These are phyloP conservation scores for Lithobates sylvaticus DNA, from an alignment of 2,797 vertebrate genomes.

Conservation along the genomic window DNA sequence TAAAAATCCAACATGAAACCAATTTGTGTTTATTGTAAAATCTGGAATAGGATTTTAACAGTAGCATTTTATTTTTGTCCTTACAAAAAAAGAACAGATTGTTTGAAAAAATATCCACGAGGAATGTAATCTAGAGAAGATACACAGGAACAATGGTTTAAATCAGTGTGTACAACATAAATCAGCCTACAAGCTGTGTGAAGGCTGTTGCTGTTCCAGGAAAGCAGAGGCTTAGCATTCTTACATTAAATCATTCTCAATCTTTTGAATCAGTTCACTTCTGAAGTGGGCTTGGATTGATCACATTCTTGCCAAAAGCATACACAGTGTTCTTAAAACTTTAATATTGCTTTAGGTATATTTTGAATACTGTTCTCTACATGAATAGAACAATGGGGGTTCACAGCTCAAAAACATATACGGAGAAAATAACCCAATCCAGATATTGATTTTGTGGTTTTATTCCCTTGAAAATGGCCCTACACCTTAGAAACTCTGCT, in stretches of 20 bases:
- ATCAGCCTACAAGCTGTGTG: slow-evolving; percentile 19
- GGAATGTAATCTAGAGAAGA: slow-evolving; percentile 46
- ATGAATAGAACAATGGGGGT: too few species aligned
- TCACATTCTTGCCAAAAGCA: background rate
- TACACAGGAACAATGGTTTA: slow-evolving; percentile 37
- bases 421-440: too few species aligned
- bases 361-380: too few species aligned
- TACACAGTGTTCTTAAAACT: too few species aligned
- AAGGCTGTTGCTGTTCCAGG: slow-evolving; percentile 2
- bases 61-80: slow-evolving; percentile 45
- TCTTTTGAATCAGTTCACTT: slow-evolving; percentile 1
- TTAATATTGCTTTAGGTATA: too few species aligned
- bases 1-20: slow-evolving; percentile 55
- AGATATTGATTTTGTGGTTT: too few species aligned
- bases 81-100: slow-evolving; percentile 58
- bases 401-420: too few species aligned
- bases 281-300: background rate
- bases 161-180: slow-evolving; percentile 44
- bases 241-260: slow-evolving; percentile 14
- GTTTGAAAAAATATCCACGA: slow-evolving; percentile 49
- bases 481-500: too few species aligned
- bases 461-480: too few species aligned
- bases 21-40: slow-evolving; percentile 61
- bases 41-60: slow-evolving; percentile 49
- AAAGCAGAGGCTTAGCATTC: slow-evolving; percentile 21